These are phyloP conservation scores for Pygathrix nemaeus DNA, from an alignment of 2,113 vertebrate species.

Conservation along the genomic window DNA sequence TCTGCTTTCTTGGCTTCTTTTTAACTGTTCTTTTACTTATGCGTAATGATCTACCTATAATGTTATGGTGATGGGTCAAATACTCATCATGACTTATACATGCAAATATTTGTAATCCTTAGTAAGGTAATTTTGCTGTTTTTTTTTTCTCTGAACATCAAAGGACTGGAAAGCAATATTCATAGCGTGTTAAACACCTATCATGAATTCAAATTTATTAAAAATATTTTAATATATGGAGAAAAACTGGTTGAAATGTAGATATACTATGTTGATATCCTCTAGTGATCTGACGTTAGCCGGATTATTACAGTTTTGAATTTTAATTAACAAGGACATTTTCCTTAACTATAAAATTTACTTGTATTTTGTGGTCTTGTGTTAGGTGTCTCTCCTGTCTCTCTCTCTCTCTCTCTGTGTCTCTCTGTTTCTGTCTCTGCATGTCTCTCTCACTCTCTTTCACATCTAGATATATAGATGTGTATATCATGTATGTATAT, in stretches of 20 bases:
- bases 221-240: neutral
- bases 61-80: neutral
- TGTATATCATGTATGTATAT: neutral
- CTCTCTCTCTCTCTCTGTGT: rapidly evolving
- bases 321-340: neutral
- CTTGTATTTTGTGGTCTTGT: neutral
- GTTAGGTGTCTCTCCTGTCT: no score
- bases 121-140: neutral
- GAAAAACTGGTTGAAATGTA: neutral
- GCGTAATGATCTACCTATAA: neutral
- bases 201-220: neutral
- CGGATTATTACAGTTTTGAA: neutral
- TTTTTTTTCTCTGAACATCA: neutral
- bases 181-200: neutral
- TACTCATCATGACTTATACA: neutral
- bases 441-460: neutral
- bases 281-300: neutral
- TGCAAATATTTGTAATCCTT: conserved; percentile 20
- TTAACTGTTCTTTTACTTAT: neutral
- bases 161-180: neutral
- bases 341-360: neutral
- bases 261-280: neutral
- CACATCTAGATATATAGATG: no score
- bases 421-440: neutral
- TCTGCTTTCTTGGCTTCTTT: conserved; percentile 23